A percentile compares a stretch with the other conserved stretches of the same genome.
These are phyloP conservation scores for Melanerpes aurifrons DNA, from an alignment of 2,113 vertebrate genomes.

Conservation along the genomic window DNA sequence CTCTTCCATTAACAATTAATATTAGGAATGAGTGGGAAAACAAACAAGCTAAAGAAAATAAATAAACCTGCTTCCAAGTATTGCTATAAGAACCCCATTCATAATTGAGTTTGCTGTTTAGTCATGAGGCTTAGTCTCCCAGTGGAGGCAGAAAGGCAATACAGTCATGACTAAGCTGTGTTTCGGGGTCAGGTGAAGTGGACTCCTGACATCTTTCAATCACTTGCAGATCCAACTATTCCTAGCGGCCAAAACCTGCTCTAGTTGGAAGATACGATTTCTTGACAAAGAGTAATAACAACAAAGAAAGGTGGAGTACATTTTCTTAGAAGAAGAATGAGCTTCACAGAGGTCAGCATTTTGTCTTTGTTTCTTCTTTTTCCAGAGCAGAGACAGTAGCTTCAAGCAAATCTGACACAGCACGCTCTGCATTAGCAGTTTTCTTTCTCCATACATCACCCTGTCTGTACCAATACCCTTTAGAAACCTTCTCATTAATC, in stretches of 20 bases:
- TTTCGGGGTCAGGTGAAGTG: constrained; percentile 27
- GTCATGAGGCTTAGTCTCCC: constrained; percentile 46
- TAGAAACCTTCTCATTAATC: not conserved
- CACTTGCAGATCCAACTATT: constrained; percentile 49
- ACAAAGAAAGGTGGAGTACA: constrained; percentile 48
- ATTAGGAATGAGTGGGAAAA: not conserved
- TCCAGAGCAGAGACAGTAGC: constrained; percentile 12
- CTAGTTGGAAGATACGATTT: constrained; percentile 42
- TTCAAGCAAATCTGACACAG: constrained; percentile 33
- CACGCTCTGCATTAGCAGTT: not conserved
- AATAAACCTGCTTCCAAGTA: not conserved
- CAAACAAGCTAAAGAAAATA: constrained; percentile 13
- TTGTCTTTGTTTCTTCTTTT: constrained; percentile 49
- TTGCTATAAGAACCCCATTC: not conserved
- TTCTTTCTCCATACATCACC: not conserved
- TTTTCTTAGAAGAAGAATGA: constrained; percentile 48
- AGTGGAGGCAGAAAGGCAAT: constrained; percentile 49
- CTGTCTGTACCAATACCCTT: constrained; percentile 3
- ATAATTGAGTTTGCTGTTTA: not conserved
- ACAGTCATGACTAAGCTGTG: constrained; percentile 39
- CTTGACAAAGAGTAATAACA: constrained; percentile 61
- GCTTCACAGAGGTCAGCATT: constrained; percentile 26
- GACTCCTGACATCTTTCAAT: constrained; percentile 61
- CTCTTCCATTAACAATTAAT: not conserved
- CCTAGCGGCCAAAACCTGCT: constrained; percentile 57